Evolutionary conservation across 2,888 invertebrate genomes (phyloP), one percentile per base, ranked within the genome.

Genomic region (Acheta domesticus): DNA sequence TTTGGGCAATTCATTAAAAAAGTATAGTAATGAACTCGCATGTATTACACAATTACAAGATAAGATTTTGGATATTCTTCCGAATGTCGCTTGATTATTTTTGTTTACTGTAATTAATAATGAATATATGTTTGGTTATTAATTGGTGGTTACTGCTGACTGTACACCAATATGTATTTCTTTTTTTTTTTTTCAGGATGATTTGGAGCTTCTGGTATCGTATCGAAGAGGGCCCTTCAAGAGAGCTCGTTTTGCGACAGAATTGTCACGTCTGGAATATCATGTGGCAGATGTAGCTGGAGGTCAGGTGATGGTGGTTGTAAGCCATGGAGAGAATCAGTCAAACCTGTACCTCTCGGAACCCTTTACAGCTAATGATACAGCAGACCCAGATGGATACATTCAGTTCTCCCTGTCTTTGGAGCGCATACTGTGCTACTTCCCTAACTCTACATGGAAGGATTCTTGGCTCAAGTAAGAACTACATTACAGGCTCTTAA

Each of bases 341-440:
- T 92, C 94, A 5, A 92, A 96, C 86, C 89, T 97, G 80, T 97
- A 96, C 85, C 92, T 96, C 78, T 95, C 96, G 0, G 94, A 93
- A 85, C 88, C 89, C 82, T 89, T 90, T 85, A 89, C 90, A 83
- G 86, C 87, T 49, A 84, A 85, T 49, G 81, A 82, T 23, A 86
- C 86, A 48, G 62, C 62, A 19, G 62, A 62, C 8, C 62, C 62
- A 19, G 62, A 62, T n/a, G 62, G 16, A 19, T 90, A 91, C 82
- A 90, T 93, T 83, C 90, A 91, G 84, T 97, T 96, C 85, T 91
- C 93, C 0, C 87, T 94, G 81, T 96, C 96, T 11, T 87, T 97
- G 82, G 92, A 93, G 84, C 91, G 93, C 83, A 91, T 97, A 78
- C 89, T 97, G 83, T 94, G 94, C 83, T 96, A 93, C 86, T 94